Evolutionary conservation across 2,888 invertebrate genomes (phyloP).

Genomic region (Mythimna ferrago): DNA sequence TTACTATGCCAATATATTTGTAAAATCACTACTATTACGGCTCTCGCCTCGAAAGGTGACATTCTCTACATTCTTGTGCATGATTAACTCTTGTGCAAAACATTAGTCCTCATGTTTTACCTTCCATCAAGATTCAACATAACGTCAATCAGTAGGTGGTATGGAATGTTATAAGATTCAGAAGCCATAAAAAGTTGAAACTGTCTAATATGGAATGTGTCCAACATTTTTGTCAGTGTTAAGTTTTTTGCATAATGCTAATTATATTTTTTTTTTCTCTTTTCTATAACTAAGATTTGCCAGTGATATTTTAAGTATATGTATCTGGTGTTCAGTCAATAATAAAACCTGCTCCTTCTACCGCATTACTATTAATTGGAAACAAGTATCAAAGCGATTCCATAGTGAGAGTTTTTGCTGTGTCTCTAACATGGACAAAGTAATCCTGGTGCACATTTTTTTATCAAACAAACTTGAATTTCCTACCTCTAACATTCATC

Average conservation of each 20-base stretch:
- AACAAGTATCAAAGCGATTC: slow-evolving; percentile 41
- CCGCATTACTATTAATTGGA: slow-evolving; percentile 32
- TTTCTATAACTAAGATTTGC: slow-evolving; percentile 4
- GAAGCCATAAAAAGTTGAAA: background rate
- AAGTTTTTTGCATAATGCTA: slow-evolving; percentile 12
- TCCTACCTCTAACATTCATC: slow-evolving; percentile 8
- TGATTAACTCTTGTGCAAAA: slow-evolving; percentile 8
- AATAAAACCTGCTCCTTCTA: slow-evolving; percentile 28
- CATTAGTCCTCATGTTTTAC: background rate
- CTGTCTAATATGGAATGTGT: slow-evolving; percentile 8
- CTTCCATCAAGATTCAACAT: slow-evolving; percentile 5
- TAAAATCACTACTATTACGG: slow-evolving; percentile 14
- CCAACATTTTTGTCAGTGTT: background rate
- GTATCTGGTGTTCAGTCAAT: slow-evolving; percentile 23
- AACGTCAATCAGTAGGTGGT: slow-evolving; percentile 4
- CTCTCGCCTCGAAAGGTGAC: slow-evolving; percentile 4
- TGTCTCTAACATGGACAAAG: slow-evolving; percentile 12
- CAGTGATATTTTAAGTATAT: slow-evolving; percentile 34
- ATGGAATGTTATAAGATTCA: background rate
- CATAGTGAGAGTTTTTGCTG: slow-evolving; percentile 36
- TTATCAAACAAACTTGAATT: slow-evolving; percentile 9
- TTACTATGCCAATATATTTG: background rate
- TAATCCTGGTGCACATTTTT: slow-evolving; percentile 31
- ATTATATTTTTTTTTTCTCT: slow-evolving; percentile 26
- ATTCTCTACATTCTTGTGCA: slow-evolving; percentile 21